phyloP scores from a whole-genome alignment of 53 echinoderm and acorn worm species.

The Echinarachnius parma region DNA sequence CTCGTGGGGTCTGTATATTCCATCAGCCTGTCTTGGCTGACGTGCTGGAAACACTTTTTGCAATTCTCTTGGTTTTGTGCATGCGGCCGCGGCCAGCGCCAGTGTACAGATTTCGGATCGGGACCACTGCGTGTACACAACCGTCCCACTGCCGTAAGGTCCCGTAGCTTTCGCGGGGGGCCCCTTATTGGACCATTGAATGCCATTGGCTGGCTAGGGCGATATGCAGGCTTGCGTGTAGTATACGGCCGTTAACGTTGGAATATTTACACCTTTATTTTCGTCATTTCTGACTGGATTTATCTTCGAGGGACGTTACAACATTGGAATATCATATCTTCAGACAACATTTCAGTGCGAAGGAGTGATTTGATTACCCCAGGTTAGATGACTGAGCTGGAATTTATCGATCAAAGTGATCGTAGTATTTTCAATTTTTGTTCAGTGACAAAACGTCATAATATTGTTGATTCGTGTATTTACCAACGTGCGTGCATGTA shows the following conservation, averaged over 20 bases:
- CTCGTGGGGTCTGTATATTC: slow-evolving; percentile 2
- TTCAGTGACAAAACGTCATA: too few relatives aligned
- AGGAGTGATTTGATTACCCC: neutral
- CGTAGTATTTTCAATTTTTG: too few relatives aligned
- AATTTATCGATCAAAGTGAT: too few relatives aligned
- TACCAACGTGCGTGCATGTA: too few relatives aligned
- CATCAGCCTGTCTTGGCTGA: neutral
- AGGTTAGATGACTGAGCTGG: neutral
- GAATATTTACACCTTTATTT: too few relatives aligned
- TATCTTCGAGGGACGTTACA: slow-evolving; percentile 9
- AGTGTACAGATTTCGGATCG: slow-evolving; percentile 7
- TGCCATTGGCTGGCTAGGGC: slow-evolving; percentile 10
- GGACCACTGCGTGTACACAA: slow-evolving; percentile 28
- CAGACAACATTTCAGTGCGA: neutral
- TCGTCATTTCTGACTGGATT: neutral
- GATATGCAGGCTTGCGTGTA: too few relatives aligned
- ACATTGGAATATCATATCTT: slow-evolving; percentile 26
- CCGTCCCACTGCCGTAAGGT: slow-evolving; percentile 17
- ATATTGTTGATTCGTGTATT: too few relatives aligned
- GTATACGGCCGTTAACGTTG: slow-evolving; percentile 23
- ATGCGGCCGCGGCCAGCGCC: too few relatives aligned
- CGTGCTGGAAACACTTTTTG: neutral
- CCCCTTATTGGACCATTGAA: slow-evolving; percentile 8
- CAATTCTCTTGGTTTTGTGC: slow-evolving; percentile 3
- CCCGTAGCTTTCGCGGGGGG: slow-evolving; percentile 49